These are phyloP conservation scores for Papilio demoleus DNA, from an alignment of 2,888 invertebrate genomes.

Conservation along the genomic window DNA sequence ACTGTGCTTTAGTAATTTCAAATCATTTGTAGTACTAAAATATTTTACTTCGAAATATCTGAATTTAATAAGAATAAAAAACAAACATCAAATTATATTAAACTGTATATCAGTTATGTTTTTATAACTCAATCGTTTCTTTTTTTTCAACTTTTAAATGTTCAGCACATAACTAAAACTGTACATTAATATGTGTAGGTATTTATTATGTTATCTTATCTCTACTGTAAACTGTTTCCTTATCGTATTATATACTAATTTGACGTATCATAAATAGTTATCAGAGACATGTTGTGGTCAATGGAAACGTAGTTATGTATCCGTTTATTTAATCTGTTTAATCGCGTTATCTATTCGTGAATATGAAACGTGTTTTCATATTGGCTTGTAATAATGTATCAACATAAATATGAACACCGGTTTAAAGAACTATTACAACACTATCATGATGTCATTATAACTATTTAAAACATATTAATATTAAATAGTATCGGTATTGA, in stretches of 20 bases:
- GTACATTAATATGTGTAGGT: neutral
- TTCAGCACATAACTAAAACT: neutral
- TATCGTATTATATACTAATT: neutral
- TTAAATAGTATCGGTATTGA: neutral
- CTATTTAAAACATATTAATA: constrained; percentile 21
- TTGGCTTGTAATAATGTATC: neutral
- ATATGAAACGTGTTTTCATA: constrained; percentile 9
- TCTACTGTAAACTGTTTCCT: neutral
- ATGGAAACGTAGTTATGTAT: neutral
- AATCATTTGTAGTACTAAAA: neutral
- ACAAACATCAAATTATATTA: neutral
- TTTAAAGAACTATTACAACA: neutral
- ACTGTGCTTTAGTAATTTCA: neutral
- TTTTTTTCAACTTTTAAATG: neutral
- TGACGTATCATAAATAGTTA: neutral
- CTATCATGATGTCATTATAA: neutral
- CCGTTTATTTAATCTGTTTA: neutral
- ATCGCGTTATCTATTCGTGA: constrained; percentile 4
- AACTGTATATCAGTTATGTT: neutral
- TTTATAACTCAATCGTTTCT: neutral
- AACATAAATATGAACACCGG: neutral
- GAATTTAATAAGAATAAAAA: neutral
- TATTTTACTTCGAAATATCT: too few species aligned
- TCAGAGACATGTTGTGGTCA: neutral
- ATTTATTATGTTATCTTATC: neutral